phyloP scores from a whole-genome alignment of 1,140 invertebrate species.

The Chelonus insularis region DNA sequence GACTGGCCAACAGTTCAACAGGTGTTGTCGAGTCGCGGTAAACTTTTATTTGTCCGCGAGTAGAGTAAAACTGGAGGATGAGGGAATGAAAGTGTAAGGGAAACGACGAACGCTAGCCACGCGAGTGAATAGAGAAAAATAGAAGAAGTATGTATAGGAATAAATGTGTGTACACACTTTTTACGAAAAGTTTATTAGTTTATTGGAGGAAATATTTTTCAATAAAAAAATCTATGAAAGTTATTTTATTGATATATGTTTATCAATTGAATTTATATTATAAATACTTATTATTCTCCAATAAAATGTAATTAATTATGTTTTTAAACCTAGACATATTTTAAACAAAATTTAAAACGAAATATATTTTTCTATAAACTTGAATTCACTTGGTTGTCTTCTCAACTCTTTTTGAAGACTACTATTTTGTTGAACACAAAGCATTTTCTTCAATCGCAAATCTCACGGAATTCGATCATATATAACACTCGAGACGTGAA shows the following conservation, averaged over 20 bases:
- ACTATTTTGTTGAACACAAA: no score
- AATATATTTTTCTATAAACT: no score
- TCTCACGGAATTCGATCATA: conserved; percentile 34
- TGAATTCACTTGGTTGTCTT: no score
- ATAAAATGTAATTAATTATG: no score
- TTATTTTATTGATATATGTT: no score
- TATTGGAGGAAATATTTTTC: conserved; percentile 53
- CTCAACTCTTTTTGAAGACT: no score
- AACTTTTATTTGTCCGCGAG: conserved; percentile 58
- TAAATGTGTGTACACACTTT: conserved; percentile 34
- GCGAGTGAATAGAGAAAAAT: conserved; percentile 24
- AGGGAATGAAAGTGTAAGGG: conserved; percentile 26
- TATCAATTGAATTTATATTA: no score
- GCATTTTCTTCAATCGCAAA: conserved; percentile 7
- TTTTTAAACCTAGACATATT: no score
- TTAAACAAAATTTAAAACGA: no score
- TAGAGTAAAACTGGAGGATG: conserved; percentile 37
- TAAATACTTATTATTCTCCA: no score
- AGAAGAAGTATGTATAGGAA: conserved; percentile 29
- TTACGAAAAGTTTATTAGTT: conserved; percentile 56
- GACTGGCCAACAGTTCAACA: conserved; percentile 52
- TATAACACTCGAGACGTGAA: background rate
- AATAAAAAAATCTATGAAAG: no score
- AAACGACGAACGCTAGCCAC: conserved; percentile 22
- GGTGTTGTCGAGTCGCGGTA: conserved; percentile 54